Conservation (phyloP, 2,797 vertebrate genomes). For the Vultur gryphus region DNA sequence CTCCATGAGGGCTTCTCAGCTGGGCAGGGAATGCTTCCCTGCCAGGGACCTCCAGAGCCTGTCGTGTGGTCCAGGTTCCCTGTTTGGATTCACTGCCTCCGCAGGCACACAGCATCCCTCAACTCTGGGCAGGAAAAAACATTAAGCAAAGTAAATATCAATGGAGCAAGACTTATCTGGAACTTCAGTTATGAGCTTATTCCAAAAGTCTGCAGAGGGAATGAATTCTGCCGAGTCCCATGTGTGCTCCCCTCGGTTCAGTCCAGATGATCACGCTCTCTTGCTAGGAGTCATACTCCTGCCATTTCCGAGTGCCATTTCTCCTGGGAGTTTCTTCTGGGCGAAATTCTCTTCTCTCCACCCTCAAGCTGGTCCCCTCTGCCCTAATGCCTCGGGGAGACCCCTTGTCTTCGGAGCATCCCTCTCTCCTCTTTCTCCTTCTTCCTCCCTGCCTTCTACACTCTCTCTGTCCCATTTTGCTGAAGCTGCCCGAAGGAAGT, state of each 20-base stretch:
- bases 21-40: not conserved
- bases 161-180: not conserved
- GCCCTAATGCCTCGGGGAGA: not conserved
- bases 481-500: not conserved
- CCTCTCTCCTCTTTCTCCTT: not conserved
- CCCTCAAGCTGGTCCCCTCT: not conserved
- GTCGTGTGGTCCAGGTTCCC: too few relatives aligned
- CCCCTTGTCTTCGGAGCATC: not conserved
- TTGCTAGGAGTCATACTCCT: not conserved
- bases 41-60: not conserved
- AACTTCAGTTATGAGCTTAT: not conserved
- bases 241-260: not conserved
- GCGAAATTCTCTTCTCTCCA: not conserved
- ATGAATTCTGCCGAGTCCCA: accelerated
- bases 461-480: not conserved
- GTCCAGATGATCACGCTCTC: not conserved
- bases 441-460: not conserved
- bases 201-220: not conserved
- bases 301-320: not conserved
- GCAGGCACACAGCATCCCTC: not conserved
- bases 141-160: not conserved
- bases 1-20: not conserved
- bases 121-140: not conserved
- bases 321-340: not conserved
- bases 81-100: not conserved